Evolutionary conservation across 2,797 vertebrate genomes (phyloP), one percentile per base, ranked within the genome.

Genomic region (Ambastaia sidthimunki): DNA sequence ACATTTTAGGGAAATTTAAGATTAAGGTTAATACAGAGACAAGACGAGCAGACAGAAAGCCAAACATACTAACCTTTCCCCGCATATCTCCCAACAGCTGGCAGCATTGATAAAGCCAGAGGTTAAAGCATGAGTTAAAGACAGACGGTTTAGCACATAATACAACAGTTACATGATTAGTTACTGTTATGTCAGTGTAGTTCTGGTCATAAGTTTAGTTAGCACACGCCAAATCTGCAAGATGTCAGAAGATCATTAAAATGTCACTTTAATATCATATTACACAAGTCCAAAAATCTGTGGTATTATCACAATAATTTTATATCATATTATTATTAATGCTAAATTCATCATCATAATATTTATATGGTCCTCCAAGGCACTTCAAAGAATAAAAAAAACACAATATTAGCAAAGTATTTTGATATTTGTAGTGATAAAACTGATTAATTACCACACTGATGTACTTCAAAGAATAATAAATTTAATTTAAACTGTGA

Each of bases 61-160:
- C 48, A 80, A 62, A 72, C 85, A 85, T 71, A 90, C 93, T 93
- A 93, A 99, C 97, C 97, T 99, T 99, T 87, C 95, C 97, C 90
- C 96, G 95, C 90, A 97, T 96, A 95, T 98, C 97, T 96, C 97
- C 97, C 95, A 98, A 97, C 93, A 98, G 96, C 97, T 99, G 97
- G 96, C 90, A 95, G 97, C 97, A 90, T 95, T 95, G 92, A 95
- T 93, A 85, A 89, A 81, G 71, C 85, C 68, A 75, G 68, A 80
- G 69, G 55, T 71, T 16, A 71, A 83, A 50, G 28, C 69, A 86
- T 47, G 84, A 87, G 86, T 91, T 90, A 92, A 87, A 90, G 67
- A 86, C 86, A 84, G 78, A 83, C 82, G 83, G 86, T 60, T 71
- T 54, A 63, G 34, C 16, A 59, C 25, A 80, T 47, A 52, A 59